Evolutionary conservation across 2,113 vertebrate species (phyloP).

Genomic region (Pomatostomus ruficeps): DNA sequence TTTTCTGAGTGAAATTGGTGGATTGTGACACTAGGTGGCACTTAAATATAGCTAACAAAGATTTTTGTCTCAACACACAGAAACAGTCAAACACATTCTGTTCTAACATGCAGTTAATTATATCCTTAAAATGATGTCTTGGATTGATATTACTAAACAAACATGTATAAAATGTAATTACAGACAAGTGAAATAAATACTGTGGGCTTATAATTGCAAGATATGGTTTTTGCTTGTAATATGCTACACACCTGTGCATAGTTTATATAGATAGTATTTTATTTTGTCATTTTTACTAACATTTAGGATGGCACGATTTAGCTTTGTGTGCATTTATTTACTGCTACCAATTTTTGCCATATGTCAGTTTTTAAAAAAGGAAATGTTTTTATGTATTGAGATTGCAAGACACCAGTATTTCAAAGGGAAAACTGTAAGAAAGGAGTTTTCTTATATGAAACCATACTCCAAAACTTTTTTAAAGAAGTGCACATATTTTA

Average conservation of each 20-base stretch:
- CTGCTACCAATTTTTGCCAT: conserved; percentile 64
- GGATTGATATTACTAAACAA: conserved; percentile 70
- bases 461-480: background rate
- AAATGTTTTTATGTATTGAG: background rate
- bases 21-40: conserved; percentile 77
- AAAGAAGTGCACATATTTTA: background rate
- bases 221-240: conserved; percentile 58
- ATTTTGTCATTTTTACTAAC: conserved; percentile 73
- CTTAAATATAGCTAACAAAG: conserved; percentile 72
- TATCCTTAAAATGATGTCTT: conserved; percentile 67
- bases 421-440: background rate
- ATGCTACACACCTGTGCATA: conserved; percentile 47
- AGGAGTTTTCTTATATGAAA: background rate
- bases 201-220: conserved; percentile 55
- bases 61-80: background rate
- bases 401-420: conserved; percentile 4
- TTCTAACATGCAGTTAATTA: conserved; percentile 68
- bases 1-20: conserved; percentile 23
- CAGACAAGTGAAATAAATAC: conserved; percentile 66
- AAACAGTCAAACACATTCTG: conserved; percentile 53
- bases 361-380: conserved; percentile 32
- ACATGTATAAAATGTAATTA: conserved; percentile 72
- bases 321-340: conserved; percentile 61
- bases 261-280: conserved; percentile 63
- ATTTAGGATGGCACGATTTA: conserved; percentile 48